Evolutionary conservation across 2,888 invertebrate genomes (phyloP).

Genomic region (Pyrrhia umbra): DNA sequence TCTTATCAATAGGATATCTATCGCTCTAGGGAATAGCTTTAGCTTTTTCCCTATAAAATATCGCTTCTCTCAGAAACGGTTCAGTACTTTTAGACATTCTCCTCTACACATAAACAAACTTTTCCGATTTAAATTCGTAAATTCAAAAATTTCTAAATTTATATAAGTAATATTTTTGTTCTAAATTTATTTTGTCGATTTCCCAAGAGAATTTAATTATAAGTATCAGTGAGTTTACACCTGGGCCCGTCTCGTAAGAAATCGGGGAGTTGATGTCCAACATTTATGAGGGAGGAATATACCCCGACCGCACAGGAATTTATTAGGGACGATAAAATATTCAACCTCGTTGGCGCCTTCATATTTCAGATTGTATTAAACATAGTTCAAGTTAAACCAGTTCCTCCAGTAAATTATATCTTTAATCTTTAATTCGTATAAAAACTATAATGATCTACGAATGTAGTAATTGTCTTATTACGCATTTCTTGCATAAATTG

Average conservation of each 20-base stretch:
- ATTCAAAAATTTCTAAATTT: not conserved
- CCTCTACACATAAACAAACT: too few species aligned
- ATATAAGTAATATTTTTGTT: not conserved
- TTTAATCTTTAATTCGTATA: not conserved
- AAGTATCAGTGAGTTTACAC: conserved; percentile 7
- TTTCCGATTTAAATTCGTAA: not conserved
- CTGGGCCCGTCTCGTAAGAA: conserved; percentile 9
- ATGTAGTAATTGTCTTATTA: conserved; percentile 14
- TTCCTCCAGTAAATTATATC: not conserved
- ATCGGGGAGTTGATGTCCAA: conserved; percentile 14
- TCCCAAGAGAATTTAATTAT: conserved; percentile 8
- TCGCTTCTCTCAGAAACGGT: too few species aligned
- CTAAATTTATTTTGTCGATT: not conserved
- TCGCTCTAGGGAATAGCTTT: too few species aligned
- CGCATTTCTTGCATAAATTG: conserved; percentile 26
- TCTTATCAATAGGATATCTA: too few species aligned
- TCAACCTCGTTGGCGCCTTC: conserved; percentile 8
- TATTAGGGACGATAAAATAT: conserved; percentile 35
- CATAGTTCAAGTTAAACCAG: not conserved
- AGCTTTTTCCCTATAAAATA: too few species aligned
- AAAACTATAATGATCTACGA: not conserved
- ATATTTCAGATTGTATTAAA: not conserved
- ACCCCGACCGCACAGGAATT: conserved; percentile 11
- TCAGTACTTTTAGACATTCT: too few species aligned
- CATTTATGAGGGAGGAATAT: conserved; percentile 20